Conservation (phyloP, 1,140 invertebrate species). For the Belonocnema kinseyi region DNA sequence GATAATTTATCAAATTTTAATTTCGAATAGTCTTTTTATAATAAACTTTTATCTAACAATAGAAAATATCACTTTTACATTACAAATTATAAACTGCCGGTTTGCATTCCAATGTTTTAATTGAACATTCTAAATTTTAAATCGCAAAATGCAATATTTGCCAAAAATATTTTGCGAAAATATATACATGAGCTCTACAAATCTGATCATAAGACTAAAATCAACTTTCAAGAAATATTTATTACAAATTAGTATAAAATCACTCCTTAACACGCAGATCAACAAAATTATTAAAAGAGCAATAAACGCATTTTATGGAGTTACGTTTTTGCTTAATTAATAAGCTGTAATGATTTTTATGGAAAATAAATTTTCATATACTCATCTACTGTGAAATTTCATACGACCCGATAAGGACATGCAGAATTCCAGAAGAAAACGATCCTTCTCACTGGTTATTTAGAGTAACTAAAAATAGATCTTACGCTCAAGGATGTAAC, state of each 20-base stretch:
- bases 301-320: constrained; percentile 11
- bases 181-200: neutral
- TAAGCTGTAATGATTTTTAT: constrained; percentile 22
- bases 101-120: too few relatives aligned
- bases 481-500: neutral
- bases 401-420: constrained; percentile 21
- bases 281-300: constrained; percentile 9
- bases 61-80: too few relatives aligned
- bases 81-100: too few relatives aligned
- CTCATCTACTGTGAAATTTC: constrained; percentile 23
- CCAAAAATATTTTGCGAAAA: neutral
- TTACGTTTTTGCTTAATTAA: constrained; percentile 3
- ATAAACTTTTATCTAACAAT: too few relatives aligned
- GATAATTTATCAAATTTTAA: too few relatives aligned
- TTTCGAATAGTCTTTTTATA: too few relatives aligned
- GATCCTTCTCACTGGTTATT: neutral
- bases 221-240: neutral
- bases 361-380: constrained; percentile 12
- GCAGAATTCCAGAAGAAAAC: constrained; percentile 6
- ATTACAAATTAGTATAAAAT: constrained; percentile 15
- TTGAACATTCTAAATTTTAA: too few relatives aligned
- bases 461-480: neutral
- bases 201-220: neutral
- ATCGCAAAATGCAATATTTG: too few relatives aligned
- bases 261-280: constrained; percentile 16